phyloP scores from a whole-genome alignment of 2,797 vertebrate species.

The Characodon lateralis region DNA sequence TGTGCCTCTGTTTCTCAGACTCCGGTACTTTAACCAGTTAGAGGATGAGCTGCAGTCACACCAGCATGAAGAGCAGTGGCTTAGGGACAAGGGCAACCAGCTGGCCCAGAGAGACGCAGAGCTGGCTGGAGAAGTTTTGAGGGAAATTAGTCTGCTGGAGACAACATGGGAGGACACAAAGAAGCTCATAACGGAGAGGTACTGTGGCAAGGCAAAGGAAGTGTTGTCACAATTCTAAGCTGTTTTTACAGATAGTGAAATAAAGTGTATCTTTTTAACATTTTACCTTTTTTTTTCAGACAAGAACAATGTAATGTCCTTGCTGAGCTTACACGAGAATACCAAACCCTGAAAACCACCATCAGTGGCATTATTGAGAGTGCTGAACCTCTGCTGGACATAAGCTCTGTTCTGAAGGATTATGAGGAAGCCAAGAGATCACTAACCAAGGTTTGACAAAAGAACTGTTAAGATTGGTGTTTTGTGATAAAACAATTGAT shows the following conservation, averaged over 20 bases:
- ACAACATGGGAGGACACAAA: slow-evolving; percentile 91
- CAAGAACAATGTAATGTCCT: slow-evolving; percentile 90
- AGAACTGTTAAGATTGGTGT: too few species aligned
- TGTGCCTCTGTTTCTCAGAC: slow-evolving; percentile 69
- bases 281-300: slow-evolving; percentile 66
- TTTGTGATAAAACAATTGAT: background rate
- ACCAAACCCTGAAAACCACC: slow-evolving; percentile 86
- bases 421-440: slow-evolving; percentile 88
- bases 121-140: slow-evolving; percentile 85
- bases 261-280: background rate
- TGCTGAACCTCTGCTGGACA: slow-evolving; percentile 80
- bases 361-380: slow-evolving; percentile 84
- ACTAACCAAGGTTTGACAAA: slow-evolving; percentile 85
- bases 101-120: slow-evolving; percentile 89
- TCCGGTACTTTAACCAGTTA: slow-evolving; percentile 92
- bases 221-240: background rate
- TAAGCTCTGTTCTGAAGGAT: slow-evolving; percentile 86
- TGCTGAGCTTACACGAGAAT: slow-evolving; percentile 88
- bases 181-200: slow-evolving; percentile 91
- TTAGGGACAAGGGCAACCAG: slow-evolving; percentile 92
- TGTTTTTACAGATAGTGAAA: background rate
- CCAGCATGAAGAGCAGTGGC: slow-evolving; percentile 93
- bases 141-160: slow-evolving; percentile 85
- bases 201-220: slow-evolving; percentile 19
- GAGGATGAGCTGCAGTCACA: slow-evolving; percentile 94